Base-by-base conservation (phyloP, 2,888 invertebrate genomes). In the Protonemura montana region DNA sequence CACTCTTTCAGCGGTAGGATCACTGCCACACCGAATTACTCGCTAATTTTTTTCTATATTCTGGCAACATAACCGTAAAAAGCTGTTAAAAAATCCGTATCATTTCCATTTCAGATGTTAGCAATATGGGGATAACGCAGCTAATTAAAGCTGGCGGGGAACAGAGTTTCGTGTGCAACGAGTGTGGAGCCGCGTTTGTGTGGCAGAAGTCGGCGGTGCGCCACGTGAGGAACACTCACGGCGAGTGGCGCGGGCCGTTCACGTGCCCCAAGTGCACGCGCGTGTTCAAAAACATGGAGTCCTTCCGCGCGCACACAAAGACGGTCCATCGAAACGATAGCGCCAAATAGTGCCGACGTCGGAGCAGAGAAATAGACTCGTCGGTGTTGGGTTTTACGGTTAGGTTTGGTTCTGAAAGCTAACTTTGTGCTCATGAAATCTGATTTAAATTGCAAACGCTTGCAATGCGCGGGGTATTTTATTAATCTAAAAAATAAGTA, bases 271-370 rank as follows among this genome's bases (percentile, higher is more conserved):
- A 26, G 25, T 82, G 82, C 26, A n/a, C 35, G n/a, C 30, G 41
- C 6, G 41, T 82, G 82, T 82, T 82, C 42, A 82, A 82, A 26
- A 82, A 82, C 82, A 82, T 82, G 82, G 26, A 82, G 41, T 35
- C 35, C 2, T 26, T 82, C 21, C 35, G 82, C 6, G 21, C 41
- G 21, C 82, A 82, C 42, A 82, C 13, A 16, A 59, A 59, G 59
- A 59, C 59, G 21, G 59, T 59, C 16, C 59, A 59, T 13, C 59
- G 59, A 13, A 3, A 59, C 21, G 59, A 59, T 59, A 21, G 13
- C 1, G 59, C 1, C 59, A 59, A 7, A 21, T 21, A 35, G 35
- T 10, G 35, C 35, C 35, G 35, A 35, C 35, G 3, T 35, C n/a
- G n/a, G n/a, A n/a, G n/a, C n/a, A n/a, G n/a, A n/a, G n/a, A n/a